Base-by-base conservation (phyloP, 2,888 invertebrate genomes). In the Noctuana brunneofusca region DNA sequence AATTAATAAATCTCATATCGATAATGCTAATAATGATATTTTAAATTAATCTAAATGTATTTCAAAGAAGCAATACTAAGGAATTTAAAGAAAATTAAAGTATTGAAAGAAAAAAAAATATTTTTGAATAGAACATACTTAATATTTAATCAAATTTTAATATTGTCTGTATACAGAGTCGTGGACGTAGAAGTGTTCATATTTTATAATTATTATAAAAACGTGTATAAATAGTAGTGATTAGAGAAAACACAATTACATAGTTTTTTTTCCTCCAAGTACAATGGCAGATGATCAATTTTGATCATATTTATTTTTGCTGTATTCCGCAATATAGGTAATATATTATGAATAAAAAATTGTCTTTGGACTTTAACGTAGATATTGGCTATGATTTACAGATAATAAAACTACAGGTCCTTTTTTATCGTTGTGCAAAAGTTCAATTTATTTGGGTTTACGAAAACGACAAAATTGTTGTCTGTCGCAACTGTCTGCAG, bases 11-110 rank as follows among this genome's bases (percentile, higher is more conserved):
- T 27, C 3, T 27, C 27, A 35, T 35, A 35, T 35, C 35, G 2
- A 35, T n/a, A 5, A 35, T 35, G 12, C 35, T 8, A 5, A 27
- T 3, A 8, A 27, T 27, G 12, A 9, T 35, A 35, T n/a, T n/a
- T n/a, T n/a, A 11, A 2, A 46, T 20, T 20, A 20, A 46, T 1
- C 2, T 57, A 62, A 22, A 57, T 55, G 54, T 63, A 55, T 65
- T 65, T 62, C 52, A n/a, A n/a, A n/a, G 48, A 65, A 66, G 66
- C 66, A 66, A 58, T 65, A 58, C 58, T 64, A 58, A 6, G 60
- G 57, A 58, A 63, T 59, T 53, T 64, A 67, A 58, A 24, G 41
- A 22, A 55, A 58, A 52, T 41, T 64, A 63, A 64, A 64, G 20
- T 64, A 64, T 64, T 64, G 9, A 41, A 32, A 5, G 32, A 60